Conservation (phyloP, 2,888 invertebrate species). For the Euplagia quadripunctaria region DNA sequence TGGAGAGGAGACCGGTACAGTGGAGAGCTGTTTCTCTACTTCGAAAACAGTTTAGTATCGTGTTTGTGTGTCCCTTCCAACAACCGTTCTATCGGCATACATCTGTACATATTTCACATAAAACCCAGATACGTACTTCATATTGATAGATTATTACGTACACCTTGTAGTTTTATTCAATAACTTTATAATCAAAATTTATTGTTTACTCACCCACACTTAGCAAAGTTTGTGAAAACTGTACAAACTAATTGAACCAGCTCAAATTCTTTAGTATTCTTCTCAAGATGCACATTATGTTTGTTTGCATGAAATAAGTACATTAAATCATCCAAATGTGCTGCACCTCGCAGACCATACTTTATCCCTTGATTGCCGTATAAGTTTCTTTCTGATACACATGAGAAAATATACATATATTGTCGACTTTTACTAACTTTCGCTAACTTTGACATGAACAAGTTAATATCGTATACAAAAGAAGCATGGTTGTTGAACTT, state of each 20-base stretch:
- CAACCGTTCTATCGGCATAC: too few species aligned
- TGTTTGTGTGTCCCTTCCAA: too few species aligned
- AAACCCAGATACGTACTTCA: too few species aligned
- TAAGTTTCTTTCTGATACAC: constrained; percentile 64
- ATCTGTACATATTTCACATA: too few species aligned
- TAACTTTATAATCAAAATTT: not conserved
- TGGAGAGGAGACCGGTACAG: too few species aligned
- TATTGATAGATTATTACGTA: too few species aligned
- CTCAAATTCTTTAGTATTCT: constrained; percentile 58
- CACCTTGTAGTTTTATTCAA: not conserved
- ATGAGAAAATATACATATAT: constrained; percentile 54
- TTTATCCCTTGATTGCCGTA: constrained; percentile 54
- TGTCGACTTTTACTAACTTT: constrained; percentile 28
- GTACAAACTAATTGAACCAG: constrained; percentile 64
- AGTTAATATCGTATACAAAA: constrained; percentile 16
- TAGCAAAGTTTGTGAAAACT: constrained; percentile 72
- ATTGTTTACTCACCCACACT: constrained; percentile 55
- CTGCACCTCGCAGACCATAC: constrained; percentile 60
- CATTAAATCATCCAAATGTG: constrained; percentile 71
- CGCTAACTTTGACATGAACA: constrained; percentile 30
- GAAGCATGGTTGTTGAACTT: not conserved
- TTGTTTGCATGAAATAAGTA: constrained; percentile 67
- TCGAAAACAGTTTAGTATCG: too few species aligned
- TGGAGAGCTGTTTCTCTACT: too few species aligned
- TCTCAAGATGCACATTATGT: constrained; percentile 56